phyloP scores from a whole-genome alignment of 2,888 invertebrate genomes.

The Steromphala cineraria region DNA sequence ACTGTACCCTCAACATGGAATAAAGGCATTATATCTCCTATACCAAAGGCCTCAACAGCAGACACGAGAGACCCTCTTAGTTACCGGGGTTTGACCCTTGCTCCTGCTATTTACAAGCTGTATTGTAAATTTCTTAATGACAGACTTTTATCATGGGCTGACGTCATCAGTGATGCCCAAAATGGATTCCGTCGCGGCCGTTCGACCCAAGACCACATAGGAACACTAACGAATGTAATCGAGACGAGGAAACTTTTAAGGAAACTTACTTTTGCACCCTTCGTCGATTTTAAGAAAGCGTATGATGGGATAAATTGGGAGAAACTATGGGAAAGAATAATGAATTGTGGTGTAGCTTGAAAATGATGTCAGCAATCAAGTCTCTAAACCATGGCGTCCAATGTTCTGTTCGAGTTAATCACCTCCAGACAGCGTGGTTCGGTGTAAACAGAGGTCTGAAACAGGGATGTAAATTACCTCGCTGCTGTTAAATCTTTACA shows the following conservation, averaged over 20 bases:
- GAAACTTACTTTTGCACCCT: neutral
- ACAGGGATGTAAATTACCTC: neutral
- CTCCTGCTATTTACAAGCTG: neutral
- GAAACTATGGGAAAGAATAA: neutral
- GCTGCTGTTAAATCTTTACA: neutral
- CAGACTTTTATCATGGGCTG: neutral
- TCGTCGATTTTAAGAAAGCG: neutral
- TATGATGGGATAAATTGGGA: neutral
- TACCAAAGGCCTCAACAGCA: neutral
- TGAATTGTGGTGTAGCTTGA: neutral
- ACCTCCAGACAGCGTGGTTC: neutral
- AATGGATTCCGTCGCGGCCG: neutral
- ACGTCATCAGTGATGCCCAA: neutral
- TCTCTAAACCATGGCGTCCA: neutral
- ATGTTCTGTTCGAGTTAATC: neutral
- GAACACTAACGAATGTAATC: neutral
- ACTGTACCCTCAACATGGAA: neutral
- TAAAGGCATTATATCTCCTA: neutral
- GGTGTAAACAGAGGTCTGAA: neutral
- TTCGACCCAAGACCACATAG: neutral
- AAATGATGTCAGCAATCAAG: neutral
- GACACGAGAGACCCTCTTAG: too few relatives aligned
- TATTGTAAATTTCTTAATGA: neutral
- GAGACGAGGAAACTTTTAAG: neutral
- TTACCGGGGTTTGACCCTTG: too few relatives aligned